Percentiles rank a stretch among this genome's conserved stretches.
These are phyloP conservation scores for Hypolimnas misippus DNA, from an alignment of 2,888 invertebrate species.

Conservation along the genomic window DNA sequence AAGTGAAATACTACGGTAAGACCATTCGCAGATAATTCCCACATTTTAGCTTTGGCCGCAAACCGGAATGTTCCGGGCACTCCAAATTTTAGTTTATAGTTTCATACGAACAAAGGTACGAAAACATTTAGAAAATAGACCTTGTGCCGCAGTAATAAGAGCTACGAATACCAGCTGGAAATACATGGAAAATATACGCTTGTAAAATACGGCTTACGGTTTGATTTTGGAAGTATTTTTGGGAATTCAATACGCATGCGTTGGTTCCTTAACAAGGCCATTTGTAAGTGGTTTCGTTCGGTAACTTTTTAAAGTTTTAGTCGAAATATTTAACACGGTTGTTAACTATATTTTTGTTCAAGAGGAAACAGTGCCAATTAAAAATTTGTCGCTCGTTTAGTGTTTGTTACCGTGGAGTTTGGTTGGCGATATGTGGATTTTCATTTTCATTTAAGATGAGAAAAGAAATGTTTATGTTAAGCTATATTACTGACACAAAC, in stretches of 20 bases:
- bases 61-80: constrained; percentile 26
- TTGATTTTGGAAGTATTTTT: neutral
- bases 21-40: constrained; percentile 24
- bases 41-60: constrained; percentile 34
- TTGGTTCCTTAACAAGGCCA: neutral
- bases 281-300: neutral
- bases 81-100: constrained; percentile 29
- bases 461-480: too few species aligned
- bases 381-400: neutral
- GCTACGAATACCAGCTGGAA: neutral
- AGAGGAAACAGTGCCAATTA: neutral
- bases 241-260: neutral
- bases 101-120: constrained; percentile 12
- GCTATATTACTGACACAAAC: too few species aligned
- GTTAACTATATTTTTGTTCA: neutral
- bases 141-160: constrained; percentile 2
- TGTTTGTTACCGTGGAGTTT: too few species aligned
- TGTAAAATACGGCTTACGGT: neutral
- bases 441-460: too few species aligned
- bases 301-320: neutral
- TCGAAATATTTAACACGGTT: neutral
- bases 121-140: constrained; percentile 16
- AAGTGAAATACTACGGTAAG: constrained; percentile 21
- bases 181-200: neutral
- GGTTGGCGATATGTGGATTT: too few species aligned